These are phyloP conservation scores for Aspidiotus destructor DNA, from an alignment of 2,888 invertebrate species.

Conservation along the genomic window DNA sequence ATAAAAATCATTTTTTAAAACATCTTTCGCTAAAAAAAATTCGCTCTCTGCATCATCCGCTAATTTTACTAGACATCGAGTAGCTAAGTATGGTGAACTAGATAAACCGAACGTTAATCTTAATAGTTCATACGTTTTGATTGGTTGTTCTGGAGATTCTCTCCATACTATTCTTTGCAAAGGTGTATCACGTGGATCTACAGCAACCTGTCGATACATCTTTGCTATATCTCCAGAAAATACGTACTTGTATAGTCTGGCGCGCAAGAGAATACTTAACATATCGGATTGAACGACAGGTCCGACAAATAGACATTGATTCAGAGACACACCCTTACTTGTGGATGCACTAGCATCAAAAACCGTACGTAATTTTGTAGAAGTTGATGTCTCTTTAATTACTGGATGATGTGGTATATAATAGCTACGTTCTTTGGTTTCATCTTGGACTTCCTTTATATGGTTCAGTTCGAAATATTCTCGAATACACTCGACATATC, in stretches of 20 bases:
- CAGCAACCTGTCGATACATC: neutral
- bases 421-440: no score
- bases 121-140: neutral
- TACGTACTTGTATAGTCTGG: neutral
- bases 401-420: slow-evolving; percentile 1
- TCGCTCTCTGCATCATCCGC: neutral
- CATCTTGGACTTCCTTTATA: no score
- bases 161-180: neutral
- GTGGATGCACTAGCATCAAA: neutral
- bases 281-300: neutral
- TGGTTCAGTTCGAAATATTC: no score
- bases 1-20: neutral
- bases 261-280: no score
- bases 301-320: neutral
- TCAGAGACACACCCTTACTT: neutral
- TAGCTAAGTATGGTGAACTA: neutral
- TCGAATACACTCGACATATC: no score
- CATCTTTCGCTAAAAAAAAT: neutral
- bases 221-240: neutral
- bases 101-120: neutral
- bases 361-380: no score
- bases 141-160: neutral
- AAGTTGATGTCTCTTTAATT: neutral
- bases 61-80: neutral
- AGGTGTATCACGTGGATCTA: neutral